Evolutionary conservation across 2,113 vertebrate genomes (phyloP).

Genomic region (Potamarius usumacintae): DNA sequence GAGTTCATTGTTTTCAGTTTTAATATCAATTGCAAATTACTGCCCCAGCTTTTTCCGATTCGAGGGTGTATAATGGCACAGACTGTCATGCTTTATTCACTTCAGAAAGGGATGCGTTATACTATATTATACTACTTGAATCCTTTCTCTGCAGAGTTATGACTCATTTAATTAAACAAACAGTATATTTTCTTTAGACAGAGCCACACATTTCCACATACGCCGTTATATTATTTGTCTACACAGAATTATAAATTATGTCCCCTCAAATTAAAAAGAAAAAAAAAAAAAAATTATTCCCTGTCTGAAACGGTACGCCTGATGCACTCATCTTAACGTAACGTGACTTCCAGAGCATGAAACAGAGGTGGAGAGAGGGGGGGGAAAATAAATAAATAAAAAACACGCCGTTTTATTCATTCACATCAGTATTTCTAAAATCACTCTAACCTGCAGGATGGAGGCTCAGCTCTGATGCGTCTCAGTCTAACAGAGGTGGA

Average conservation of each 20-base stretch:
- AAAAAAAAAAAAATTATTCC: neutral
- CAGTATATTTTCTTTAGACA: neutral
- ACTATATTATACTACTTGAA: neutral
- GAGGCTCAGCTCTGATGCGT: neutral
- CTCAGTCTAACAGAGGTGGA: neutral
- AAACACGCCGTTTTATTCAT: conserved; percentile 14
- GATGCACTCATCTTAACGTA: neutral
- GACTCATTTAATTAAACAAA: neutral
- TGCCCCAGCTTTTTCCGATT: no score
- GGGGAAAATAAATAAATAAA: no score
- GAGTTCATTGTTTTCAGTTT: no score
- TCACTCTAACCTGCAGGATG: neutral
- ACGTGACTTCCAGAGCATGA: neutral
- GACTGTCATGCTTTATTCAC: neutral
- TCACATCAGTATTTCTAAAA: neutral
- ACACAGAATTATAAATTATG: no score
- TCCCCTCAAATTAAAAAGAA: no score
- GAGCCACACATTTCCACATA: neutral
- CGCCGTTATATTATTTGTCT: neutral
- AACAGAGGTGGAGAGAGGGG: neutral
- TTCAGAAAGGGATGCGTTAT: neutral
- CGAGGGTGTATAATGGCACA: no score
- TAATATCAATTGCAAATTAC: no score
- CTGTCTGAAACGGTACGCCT: neutral
- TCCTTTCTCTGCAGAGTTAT: neutral